phyloP scores from a whole-genome alignment of 2,797 vertebrate species.

The Phoxinus dragarum region DNA sequence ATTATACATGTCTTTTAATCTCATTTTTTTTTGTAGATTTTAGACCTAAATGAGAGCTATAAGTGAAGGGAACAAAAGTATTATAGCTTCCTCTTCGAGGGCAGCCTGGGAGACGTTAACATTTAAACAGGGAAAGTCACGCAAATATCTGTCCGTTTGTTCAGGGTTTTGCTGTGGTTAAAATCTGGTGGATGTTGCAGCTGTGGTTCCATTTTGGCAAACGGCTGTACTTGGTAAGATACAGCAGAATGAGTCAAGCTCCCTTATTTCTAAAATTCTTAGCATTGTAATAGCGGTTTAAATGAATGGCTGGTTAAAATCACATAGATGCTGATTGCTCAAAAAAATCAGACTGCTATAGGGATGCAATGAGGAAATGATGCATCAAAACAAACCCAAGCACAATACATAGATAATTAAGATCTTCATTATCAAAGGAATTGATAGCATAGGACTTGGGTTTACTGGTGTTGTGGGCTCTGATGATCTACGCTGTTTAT shows the following conservation, averaged over 20 bases:
- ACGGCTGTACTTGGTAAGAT: not conserved
- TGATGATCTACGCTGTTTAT: conserved; percentile 41
- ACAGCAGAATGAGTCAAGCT: not conserved
- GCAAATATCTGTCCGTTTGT: conserved; percentile 57
- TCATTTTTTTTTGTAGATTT: not conserved
- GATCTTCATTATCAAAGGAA: not conserved
- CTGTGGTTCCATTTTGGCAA: not conserved
- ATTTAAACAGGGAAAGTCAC: conserved; percentile 71
- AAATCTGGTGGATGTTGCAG: not conserved
- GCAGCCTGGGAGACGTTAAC: conserved; percentile 31
- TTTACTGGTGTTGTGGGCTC: conserved; percentile 35
- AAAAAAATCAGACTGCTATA: not conserved
- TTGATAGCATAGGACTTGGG: conserved; percentile 27
- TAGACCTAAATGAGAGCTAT: not conserved
- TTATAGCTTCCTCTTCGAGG: conserved; percentile 9
- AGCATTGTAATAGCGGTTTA: not conserved
- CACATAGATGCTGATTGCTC: not conserved
- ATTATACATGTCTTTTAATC: not conserved
- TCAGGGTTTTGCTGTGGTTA: conserved; percentile 4
- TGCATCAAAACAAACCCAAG: not conserved
- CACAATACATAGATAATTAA: conserved; percentile 1
- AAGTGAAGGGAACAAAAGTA: not conserved
- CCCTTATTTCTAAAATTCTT: not conserved
- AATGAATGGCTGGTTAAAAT: not conserved
- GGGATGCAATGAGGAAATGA: not conserved